phyloP scores from a whole-genome alignment of 2,113 vertebrate genomes.

The Ellobius talpinus region DNA sequence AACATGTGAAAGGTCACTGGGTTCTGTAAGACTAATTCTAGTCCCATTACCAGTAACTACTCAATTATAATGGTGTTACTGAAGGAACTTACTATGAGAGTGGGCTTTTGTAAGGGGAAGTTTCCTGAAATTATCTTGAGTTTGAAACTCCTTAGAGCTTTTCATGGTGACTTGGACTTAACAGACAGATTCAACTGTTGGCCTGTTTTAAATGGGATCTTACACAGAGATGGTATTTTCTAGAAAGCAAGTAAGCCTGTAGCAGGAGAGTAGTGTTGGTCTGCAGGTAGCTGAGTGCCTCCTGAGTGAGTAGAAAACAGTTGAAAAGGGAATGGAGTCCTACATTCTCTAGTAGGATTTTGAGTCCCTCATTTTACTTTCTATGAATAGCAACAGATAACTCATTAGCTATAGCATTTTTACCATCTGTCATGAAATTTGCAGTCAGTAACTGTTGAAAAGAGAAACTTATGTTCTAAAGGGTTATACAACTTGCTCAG shows the following conservation, averaged over 20 bases:
- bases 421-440: background rate
- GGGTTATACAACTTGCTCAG: background rate
- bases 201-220: background rate
- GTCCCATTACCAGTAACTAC: background rate
- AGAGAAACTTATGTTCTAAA: background rate
- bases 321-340: background rate
- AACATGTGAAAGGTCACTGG: background rate
- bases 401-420: background rate
- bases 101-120: background rate
- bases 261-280: background rate
- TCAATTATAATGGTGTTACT: background rate
- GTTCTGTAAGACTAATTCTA: background rate
- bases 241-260: background rate
- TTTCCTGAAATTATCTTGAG: background rate
- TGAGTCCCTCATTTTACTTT: background rate
- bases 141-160: conserved; percentile 52
- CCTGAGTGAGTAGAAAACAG: background rate
- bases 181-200: background rate
- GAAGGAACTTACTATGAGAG: background rate
- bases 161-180: conserved; percentile 2
- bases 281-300: background rate
- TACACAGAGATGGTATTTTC: background rate
- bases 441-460: background rate
- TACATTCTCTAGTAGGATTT: background rate
- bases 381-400: background rate